Percentiles rank a stretch among this genome's conserved stretches.
Conservation (phyloP, 2,888 invertebrate genomes). For the Trachelus tabidus region DNA sequence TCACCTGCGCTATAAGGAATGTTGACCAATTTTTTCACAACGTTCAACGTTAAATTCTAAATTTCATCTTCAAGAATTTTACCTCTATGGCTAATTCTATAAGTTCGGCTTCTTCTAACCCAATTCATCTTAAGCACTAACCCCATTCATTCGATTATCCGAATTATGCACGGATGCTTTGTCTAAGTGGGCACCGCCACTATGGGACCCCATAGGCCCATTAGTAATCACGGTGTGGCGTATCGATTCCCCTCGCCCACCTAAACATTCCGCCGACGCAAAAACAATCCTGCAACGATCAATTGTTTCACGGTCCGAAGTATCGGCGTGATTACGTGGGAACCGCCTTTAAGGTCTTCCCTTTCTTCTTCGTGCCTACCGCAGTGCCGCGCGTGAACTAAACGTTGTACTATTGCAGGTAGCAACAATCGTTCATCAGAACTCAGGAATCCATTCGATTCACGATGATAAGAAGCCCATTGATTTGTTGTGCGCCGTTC, state of each 20-base stretch:
- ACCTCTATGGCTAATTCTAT: constrained; percentile 14
- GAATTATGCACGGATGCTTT: constrained; percentile 45
- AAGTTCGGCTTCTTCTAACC: constrained; percentile 14
- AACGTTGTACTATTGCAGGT: background rate
- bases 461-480: background rate
- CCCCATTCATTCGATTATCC: constrained; percentile 39
- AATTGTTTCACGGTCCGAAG: constrained; percentile 35
- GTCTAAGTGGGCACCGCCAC: constrained; percentile 26
- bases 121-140: constrained; percentile 16
- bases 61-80: background rate
- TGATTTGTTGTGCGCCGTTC: background rate
- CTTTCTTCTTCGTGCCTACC: constrained; percentile 15
- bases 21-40: background rate
- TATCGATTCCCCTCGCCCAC: constrained; percentile 33
- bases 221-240: constrained; percentile 34
- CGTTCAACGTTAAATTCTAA: background rate
- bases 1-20: background rate
- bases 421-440: background rate
- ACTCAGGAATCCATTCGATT: background rate
- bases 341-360: constrained; percentile 20
- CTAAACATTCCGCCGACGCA: constrained; percentile 21
- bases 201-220: constrained; percentile 23
- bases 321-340: constrained; percentile 30
- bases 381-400: background rate
- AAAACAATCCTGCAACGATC: constrained; percentile 20